These are phyloP conservation scores for Oscheius sp. DNA, from an alignment of 2,888 invertebrate species.

Conservation along the genomic window DNA sequence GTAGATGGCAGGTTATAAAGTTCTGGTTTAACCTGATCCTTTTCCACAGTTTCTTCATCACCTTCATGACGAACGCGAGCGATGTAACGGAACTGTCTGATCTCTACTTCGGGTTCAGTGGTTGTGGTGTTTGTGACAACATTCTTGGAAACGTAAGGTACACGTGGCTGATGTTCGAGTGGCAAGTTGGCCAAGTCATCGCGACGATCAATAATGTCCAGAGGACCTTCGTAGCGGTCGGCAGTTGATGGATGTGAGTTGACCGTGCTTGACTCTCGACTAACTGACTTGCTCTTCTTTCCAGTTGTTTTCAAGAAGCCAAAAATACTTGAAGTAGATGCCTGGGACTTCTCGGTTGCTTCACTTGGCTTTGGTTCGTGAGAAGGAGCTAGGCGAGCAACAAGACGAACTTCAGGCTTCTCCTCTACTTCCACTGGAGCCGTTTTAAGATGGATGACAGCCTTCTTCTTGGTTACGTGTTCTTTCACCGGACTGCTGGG, in stretches of 20 bases:
- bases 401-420: conserved; percentile 34
- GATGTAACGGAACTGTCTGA: conserved; percentile 38
- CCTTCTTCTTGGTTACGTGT: conserved; percentile 4
- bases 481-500: neutral
- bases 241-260: neutral
- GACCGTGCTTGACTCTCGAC: no score
- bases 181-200: no score
- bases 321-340: neutral
- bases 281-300: no score
- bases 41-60: conserved; percentile 41
- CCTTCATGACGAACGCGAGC: conserved; percentile 41
- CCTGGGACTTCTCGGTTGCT: neutral
- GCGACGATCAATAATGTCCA: conserved; percentile 1
- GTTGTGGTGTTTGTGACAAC: neutral
- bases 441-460: conserved; percentile 8
- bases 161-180: conserved; percentile 1
- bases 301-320: no score
- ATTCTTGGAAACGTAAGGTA: no score
- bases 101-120: conserved; percentile 12
- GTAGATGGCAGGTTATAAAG: conserved; percentile 34
- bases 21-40: conserved; percentile 26
- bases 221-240: conserved; percentile 9
- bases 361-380: neutral
- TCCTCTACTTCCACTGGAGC: neutral
- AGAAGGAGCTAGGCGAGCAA: conserved; percentile 36